Evolutionary conservation across 2,888 invertebrate genomes (phyloP), one percentile per base, ranked within the genome.

Genomic region (Clusia tigrina): DNA sequence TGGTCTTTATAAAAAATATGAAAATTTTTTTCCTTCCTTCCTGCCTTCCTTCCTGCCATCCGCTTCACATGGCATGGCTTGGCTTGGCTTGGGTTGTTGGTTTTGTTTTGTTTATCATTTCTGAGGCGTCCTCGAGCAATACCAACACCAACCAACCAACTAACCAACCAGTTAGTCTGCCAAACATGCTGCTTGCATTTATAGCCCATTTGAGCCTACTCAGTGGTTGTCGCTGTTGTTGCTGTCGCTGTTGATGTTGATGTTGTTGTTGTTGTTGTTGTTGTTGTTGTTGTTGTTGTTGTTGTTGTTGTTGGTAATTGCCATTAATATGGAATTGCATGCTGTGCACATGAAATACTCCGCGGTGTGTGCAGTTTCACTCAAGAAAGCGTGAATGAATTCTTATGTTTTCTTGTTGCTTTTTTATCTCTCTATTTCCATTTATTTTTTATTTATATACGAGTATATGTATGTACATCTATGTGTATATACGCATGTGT

Each of bases 271-370:
- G n/a, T n/a, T n/a, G n/a, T n/a, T n/a, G n/a, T n/a, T n/a, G n/a
- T n/a, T n/a, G n/a, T n/a, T n/a, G n/a, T n/a, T n/a, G n/a, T n/a
- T n/a, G n/a, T n/a, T n/a, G n/a, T n/a, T n/a, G n/a, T n/a, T n/a
- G n/a, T n/a, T n/a, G n/a, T n/a, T n/a, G n/a, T n/a, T 54, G 54
- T 26, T 54, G 38, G 26, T 54, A 54, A n/a, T 54, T 54, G 54
- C n/a, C 37, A 54, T 54, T 54, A 54, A 54, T 54, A 54, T 32
- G 6, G 12, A 32, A 32, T 10, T 32, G 53, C 55, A 42, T 20
- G 20, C 26, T 51, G 15, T 20, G 51, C 22, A 3, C 26, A n/a
- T 54, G 25, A 24, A 18, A 24, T 17, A 20, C 17, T 17, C 17
- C 15, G 12, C 2, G 20, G 20, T 51, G 22, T 17, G 10, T 12